Evolutionary conservation across 2,888 invertebrate species (phyloP).

Genomic region (Poecilus cupreus): DNA sequence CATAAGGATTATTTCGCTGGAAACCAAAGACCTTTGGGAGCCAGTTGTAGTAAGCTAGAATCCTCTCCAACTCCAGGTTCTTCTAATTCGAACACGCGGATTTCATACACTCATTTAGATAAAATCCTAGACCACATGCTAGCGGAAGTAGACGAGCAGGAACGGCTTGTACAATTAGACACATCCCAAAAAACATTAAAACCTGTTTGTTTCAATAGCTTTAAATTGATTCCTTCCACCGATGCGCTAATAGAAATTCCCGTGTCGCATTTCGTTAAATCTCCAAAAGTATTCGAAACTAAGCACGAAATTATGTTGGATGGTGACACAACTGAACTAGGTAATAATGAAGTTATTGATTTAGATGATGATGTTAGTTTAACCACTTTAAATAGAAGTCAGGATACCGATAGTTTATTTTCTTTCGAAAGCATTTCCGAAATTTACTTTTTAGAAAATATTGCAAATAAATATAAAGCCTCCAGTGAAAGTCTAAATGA

Average conservation of each 20-base stretch:
- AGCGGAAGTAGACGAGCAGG: conserved; percentile 71
- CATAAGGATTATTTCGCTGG: conserved; percentile 32
- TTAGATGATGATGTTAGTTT: conserved; percentile 47
- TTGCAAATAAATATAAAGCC: conserved; percentile 43
- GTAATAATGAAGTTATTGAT: conserved; percentile 52
- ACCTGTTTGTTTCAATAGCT: conserved; percentile 68
- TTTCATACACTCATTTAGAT: conserved; percentile 71
- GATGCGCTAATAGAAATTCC: conserved; percentile 72
- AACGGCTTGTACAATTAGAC: conserved; percentile 69
- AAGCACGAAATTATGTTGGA: conserved; percentile 67
- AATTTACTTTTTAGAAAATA: conserved; percentile 27
- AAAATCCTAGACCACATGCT: conserved; percentile 72
- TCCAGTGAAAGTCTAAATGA: conserved; percentile 51
- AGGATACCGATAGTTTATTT: conserved; percentile 40
- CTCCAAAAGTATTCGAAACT: conserved; percentile 68
- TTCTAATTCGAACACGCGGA: not conserved
- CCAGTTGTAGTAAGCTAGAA: conserved; percentile 51
- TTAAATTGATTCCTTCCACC: conserved; percentile 69
- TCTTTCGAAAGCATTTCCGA: conserved; percentile 52
- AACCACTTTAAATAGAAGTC: conserved; percentile 20
- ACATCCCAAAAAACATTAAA: conserved; percentile 55
- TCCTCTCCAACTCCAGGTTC: not conserved
- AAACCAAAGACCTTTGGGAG: conserved; percentile 51
- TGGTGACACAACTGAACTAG: conserved; percentile 43
- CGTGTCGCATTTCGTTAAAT: conserved; percentile 57